Conservation (phyloP, 1,140 invertebrate species). For the Solenopsis invicta region DNA sequence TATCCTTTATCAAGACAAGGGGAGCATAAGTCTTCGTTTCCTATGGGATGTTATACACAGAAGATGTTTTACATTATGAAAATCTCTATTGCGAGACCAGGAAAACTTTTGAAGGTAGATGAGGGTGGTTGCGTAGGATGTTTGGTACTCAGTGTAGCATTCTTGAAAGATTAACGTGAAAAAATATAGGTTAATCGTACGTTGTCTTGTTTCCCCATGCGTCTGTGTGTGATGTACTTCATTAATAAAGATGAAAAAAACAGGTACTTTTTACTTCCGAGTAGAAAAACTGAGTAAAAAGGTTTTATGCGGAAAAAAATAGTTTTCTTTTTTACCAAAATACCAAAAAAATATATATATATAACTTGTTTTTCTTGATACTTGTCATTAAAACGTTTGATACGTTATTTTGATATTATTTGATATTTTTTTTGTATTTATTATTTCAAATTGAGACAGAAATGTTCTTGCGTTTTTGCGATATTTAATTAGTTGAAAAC, state of each 20-base stretch:
- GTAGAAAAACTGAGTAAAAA: no score
- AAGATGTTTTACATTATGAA: conserved; percentile 54
- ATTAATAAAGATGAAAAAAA: neutral
- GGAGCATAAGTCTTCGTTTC: conserved; percentile 58
- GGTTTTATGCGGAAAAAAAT: no score
- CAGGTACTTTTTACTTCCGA: no score
- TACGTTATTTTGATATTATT: no score
- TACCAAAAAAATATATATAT: no score
- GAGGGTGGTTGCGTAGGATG: neutral
- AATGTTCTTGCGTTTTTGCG: no score
- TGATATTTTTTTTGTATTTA: no score
- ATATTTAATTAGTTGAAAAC: no score
- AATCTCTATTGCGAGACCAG: conserved; percentile 43
- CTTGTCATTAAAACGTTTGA: no score
- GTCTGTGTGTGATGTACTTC: neutral
- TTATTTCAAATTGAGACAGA: no score
- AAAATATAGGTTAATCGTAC: conserved; percentile 22
- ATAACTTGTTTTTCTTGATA: no score
- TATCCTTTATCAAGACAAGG: conserved; percentile 41
- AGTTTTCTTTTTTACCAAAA: no score
- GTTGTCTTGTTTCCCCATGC: neutral
- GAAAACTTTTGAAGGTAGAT: conserved; percentile 34
- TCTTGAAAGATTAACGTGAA: conserved; percentile 32
- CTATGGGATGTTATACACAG: conserved; percentile 39
- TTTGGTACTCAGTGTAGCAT: conserved; percentile 31